Evolutionary conservation across 2,797 vertebrate species (phyloP).

Genomic region (Paratrypauchen microcephalus): DNA sequence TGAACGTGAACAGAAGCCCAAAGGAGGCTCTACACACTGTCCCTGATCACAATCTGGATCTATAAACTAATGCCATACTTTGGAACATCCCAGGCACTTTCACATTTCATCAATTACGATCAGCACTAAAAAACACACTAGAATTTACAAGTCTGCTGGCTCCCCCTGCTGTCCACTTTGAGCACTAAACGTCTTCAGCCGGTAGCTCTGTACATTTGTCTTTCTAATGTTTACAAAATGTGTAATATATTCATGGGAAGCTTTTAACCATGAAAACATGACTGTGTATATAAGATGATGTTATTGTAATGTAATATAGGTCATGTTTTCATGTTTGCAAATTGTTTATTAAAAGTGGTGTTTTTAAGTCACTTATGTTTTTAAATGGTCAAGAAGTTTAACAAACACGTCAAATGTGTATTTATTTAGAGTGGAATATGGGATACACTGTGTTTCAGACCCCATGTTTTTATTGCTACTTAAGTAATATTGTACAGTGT

Average conservation of each 20-base stretch:
- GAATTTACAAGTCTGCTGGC: neutral
- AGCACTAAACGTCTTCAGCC: constrained; percentile 22
- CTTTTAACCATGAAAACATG: too few relatives aligned
- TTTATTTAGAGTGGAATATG: too few relatives aligned
- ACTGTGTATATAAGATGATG: too few relatives aligned
- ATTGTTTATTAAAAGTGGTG: neutral
- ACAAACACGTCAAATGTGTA: too few relatives aligned
- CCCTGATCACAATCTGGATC: constrained; percentile 62
- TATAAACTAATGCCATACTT: neutral
- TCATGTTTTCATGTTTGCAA: too few relatives aligned
- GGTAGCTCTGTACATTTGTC: constrained; percentile 8
- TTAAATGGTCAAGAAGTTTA: neutral
- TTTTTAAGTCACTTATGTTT: neutral
- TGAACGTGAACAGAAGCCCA: constrained; percentile 73
- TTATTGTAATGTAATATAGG: too few relatives aligned
- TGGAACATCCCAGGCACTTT: constrained; percentile 1
- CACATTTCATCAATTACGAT: too few relatives aligned
- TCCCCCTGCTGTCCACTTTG: constrained; percentile 6
- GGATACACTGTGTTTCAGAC: too few relatives aligned
- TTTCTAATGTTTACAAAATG: constrained; percentile 40
- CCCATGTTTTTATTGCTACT: too few relatives aligned
- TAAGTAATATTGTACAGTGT: too few relatives aligned
- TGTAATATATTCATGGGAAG: constrained; percentile 4
- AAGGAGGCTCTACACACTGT: constrained; percentile 81
- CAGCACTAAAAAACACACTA: neutral